These are phyloP conservation scores for Petrolisthes manimaculis DNA, from an alignment of 2,888 invertebrate genomes.

Conservation along the genomic window DNA sequence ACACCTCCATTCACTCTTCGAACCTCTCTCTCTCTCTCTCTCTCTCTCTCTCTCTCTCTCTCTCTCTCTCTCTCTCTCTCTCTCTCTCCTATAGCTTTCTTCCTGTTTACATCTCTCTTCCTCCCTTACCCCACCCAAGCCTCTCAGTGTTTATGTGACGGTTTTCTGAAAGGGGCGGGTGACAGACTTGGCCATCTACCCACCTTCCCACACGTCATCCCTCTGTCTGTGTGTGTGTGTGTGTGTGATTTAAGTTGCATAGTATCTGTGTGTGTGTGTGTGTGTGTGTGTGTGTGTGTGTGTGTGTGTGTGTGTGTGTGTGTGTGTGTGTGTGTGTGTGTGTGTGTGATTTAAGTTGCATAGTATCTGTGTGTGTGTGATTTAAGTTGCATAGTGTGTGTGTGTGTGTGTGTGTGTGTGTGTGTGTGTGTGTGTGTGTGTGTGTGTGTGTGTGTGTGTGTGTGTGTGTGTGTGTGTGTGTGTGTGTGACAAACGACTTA, in stretches of 20 bases:
- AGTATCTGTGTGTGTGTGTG: neutral
- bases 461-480: conserved; percentile 40
- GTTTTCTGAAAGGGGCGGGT: neutral
- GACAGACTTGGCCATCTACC: neutral
- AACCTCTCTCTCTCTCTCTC: neutral
- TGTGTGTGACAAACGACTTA: neutral
- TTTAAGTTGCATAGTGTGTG: neutral
- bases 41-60: neutral
- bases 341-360: neutral
- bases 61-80: neutral
- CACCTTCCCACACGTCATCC: neutral
- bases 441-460: conserved; percentile 32
- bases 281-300: conserved; percentile 18
- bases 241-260: neutral
- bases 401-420: conserved; percentile 11
- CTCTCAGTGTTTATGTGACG: neutral
- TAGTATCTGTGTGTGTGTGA: neutral
- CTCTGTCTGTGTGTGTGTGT: neutral
- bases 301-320: neutral
- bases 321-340: conserved; percentile 17
- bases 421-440: conserved; percentile 13
- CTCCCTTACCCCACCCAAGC: neutral
- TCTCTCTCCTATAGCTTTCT: neutral
- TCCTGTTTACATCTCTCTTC: neutral
- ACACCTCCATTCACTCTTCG: neutral